Base-by-base conservation (phyloP, 2,797 vertebrate genomes). In the Oryzias dopingdopingensis region DNA sequence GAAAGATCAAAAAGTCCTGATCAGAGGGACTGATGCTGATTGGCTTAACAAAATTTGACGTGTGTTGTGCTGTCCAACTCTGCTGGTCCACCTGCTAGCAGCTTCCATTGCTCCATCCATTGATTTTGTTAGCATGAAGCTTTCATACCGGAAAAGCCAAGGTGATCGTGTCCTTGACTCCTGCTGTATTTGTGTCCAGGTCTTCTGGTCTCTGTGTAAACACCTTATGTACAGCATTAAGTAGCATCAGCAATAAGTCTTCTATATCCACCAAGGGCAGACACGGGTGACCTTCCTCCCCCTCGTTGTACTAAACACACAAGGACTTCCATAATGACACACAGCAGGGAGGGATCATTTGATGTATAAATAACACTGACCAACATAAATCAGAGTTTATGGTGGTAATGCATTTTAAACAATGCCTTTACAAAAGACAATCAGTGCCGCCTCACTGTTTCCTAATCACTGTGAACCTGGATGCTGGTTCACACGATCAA, bases 381-480 rank as follows among this genome's bases (percentile, higher is more conserved):
- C 14, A 76, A 52, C 70, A 77, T 78, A 67, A 43, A 72, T 82
- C 72, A 64, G 49, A 77, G 70, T 84, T 82, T 74, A 70, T 42
- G 73, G 64, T 75, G 49, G 71, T 85, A 80, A 75, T 58, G 67
- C 62, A 43, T 42, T 48, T 72, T 49, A 74, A 67, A 56, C 42
- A 54, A 52, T 59, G 48, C 22, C 42, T 58, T 32, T 60, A 16
- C 40, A 52, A 24, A 51, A 47, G 44, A 41, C 15, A 18, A 65
- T 67, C 51, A 65, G 67, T 63, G 58, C 54, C 60, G 54, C 67
- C 73, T 70, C 66, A 65, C 42, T 42, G 53, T 44, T 65, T 56
- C 42, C 42, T 53, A 29, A 70, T 24, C 40, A 56, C 18, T 56
- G 29, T 43, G 44, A 59, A n/a, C 52, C 32, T 13, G 32, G 32